Base-by-base conservation (phyloP, 2,888 invertebrate genomes). In the Cerastoderma edule region DNA sequence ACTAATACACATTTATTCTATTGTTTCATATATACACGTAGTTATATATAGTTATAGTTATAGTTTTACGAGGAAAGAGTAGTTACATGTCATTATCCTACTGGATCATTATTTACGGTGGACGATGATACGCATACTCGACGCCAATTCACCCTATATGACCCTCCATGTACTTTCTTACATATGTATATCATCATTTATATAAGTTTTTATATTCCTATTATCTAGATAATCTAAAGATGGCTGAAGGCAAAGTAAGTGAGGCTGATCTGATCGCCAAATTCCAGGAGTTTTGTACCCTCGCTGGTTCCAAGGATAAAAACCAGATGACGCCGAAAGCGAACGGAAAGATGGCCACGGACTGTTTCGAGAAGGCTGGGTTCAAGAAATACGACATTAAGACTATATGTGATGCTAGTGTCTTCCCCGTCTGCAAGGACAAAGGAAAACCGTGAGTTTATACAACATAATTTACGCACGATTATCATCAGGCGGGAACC, bases 351-450 rank as follows among this genome's bases (percentile, higher is more conserved):
- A 19, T 77, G 46, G 76, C 56, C 0, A 72, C 68, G 4, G 80
- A 80, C 46, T 76, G 76, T 32, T 75, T 78, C 28, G 74, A 75
- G 8, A 75, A 77, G 66, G 33, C 67, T 2, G 68, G 54, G 10
- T 75, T 70, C 57, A 74, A 74, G 63, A 77, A 74, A 57, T 74
- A 53, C 30, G 74, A 74, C 66, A 64, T 80, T n/a, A 74, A 74
- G 35, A 44, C 77, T 13, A 84, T 84, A 19, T 74, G 73, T 65
- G 85, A 86, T 50, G 79, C 85, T 54, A 83, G 80, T 44, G 84
- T 86, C 3, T 86, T 85, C 63, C 84, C 86, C 10, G 73, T 67
- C 16, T 50, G 69, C 33, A 84, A 82, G 50, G 81, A 80, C 65
- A 80, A 78, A 67, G 80, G 80, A n/a, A 79, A 83, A 65, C 74